phyloP scores from a whole-genome alignment of 2,113 vertebrate species.

The Periophthalmus modestus region DNA sequence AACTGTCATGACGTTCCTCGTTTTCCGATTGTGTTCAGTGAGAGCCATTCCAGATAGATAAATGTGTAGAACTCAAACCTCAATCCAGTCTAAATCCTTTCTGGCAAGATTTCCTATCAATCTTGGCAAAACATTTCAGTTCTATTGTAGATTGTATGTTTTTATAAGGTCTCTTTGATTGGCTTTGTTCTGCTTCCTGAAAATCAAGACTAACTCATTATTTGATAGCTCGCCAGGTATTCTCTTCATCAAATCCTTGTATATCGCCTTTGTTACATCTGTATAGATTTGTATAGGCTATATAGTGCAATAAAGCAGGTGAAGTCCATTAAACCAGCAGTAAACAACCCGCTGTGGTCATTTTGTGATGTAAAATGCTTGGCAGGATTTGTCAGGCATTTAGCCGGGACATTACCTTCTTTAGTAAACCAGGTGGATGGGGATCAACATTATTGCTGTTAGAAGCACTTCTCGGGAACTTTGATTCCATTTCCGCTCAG shows the following conservation, averaged over 20 bases:
- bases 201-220: neutral
- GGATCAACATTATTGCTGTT: conserved; percentile 55
- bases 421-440: conserved; percentile 46
- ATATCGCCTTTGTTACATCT: neutral
- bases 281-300: conserved; percentile 4
- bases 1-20: too few species aligned
- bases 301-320: conserved; percentile 3
- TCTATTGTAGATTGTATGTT: neutral
- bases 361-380: conserved; percentile 8
- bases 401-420: conserved; percentile 35
- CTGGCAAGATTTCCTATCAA: neutral
- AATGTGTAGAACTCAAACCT: too few species aligned
- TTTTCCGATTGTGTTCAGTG: too few species aligned
- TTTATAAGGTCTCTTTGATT: neutral
- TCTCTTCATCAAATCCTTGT: neutral
- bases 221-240: neutral
- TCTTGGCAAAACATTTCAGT: neutral
- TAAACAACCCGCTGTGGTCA: neutral
- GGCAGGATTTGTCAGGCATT: conserved; percentile 35
- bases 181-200: neutral
- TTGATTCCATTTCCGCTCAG: conserved; percentile 55
- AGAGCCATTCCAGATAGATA: too few species aligned
- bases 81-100: too few species aligned
- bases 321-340: conserved; percentile 1
- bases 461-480: conserved; percentile 47